Evolutionary conservation across 2,888 invertebrate species (phyloP), one percentile per base, ranked within the genome.

Genomic region (Suillia variegata): DNA sequence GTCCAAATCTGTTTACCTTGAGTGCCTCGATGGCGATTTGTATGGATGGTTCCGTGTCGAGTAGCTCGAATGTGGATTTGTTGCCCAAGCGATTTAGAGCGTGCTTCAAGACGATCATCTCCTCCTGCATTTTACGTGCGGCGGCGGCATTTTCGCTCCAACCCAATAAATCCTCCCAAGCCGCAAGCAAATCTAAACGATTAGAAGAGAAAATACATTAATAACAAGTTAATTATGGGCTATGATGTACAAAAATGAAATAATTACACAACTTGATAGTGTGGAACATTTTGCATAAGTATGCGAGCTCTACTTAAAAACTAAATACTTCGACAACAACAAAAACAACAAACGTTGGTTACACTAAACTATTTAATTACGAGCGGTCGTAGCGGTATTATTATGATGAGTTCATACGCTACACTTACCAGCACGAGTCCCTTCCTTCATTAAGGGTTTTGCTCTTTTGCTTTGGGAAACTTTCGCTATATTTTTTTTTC

Each of bases 121-220:
- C 82, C 72, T 82, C 79, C 71, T 82, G 82, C 75, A 82, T 74
- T 66, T 81, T 77, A 67, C 82, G 77, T 67, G 82, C 82, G 21
- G 74, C 75, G 17, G 80, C 76, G 54, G 82, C 82, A 78, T 82
- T 82, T 78, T 82, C 82, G 73, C 82, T 82, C 82, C 82, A 82
- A 67, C 71, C 75, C 49, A 81, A 72, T 65, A 82, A 69, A 76
- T 79, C 81, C 74, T 82, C 81, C 82, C 82, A 82, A 64, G 80
- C 80, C 56, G 79, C 79, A 71, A 82, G 75, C 67, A 82, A 74
- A 72, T 82, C 82, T 82, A 70, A 47, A 45, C n/a, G 45, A 21
- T 21, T 6, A 58, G 33, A 61, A 24, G 59, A 33, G 21, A 54
- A 53, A 57, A 53, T 52, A 50, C 34, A n/a, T 26, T 52, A 65